Evolutionary conservation across 2,113 vertebrate species (phyloP).

Genomic region (Xiphophorus hellerii): DNA sequence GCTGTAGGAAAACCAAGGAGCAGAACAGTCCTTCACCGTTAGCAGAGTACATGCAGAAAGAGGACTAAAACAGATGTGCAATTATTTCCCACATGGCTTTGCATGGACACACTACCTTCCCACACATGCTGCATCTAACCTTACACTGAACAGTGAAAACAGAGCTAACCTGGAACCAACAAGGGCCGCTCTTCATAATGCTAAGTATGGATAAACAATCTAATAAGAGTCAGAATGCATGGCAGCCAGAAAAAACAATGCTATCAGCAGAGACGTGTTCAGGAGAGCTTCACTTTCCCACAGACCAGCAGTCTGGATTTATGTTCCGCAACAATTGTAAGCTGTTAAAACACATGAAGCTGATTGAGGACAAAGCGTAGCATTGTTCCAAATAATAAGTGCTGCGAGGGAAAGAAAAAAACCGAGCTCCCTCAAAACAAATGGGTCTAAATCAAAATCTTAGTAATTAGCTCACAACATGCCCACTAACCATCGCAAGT

Average conservation of each 20-base stretch:
- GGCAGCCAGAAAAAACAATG: constrained; percentile 37
- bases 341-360: constrained; percentile 8
- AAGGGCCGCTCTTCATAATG: constrained; percentile 11
- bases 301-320: constrained; percentile 26
- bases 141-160: constrained; percentile 3
- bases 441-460: constrained; percentile 25
- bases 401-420: not conserved
- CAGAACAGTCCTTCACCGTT: not conserved
- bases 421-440: not conserved
- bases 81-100: constrained; percentile 9
- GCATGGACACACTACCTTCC: not conserved
- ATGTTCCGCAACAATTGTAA: constrained; percentile 19
- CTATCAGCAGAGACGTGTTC: constrained; percentile 27
- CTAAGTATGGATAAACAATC: constrained; percentile 29
- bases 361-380: constrained; percentile 16
- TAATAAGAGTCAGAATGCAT: constrained; percentile 37
- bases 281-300: constrained; percentile 15
- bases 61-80: not conserved
- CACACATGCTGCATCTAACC: not conserved
- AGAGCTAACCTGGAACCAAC: constrained; percentile 10
- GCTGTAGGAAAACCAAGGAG: not conserved
- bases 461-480: constrained; percentile 28
- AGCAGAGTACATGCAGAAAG: not conserved
- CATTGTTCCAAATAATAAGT: constrained; percentile 23
- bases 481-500: constrained; percentile 8